Percentiles rank a stretch among this genome's conserved stretches.
phyloP scores from a whole-genome alignment of 2,797 vertebrate species.

The Scomberomorus guttatus region DNA sequence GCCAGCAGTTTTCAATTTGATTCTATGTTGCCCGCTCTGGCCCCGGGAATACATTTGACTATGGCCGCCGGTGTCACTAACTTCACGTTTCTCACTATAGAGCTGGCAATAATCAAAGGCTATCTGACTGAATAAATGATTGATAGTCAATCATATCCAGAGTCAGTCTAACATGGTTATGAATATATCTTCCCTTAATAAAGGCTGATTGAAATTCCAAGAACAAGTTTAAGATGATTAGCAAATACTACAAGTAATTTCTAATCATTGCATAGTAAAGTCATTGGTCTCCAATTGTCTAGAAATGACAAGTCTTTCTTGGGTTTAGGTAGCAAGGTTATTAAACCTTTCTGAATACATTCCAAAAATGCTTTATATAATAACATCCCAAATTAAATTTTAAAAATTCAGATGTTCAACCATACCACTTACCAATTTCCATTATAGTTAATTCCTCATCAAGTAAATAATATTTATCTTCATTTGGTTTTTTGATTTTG shows the following conservation, averaged over 20 bases:
- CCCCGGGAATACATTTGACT: no score
- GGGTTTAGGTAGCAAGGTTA: neutral
- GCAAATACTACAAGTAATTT: neutral
- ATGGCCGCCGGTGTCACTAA: no score
- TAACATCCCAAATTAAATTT: neutral
- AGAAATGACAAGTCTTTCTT: neutral
- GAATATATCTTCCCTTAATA: conserved; percentile 3
- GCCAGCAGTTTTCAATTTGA: no score
- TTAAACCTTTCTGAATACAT: neutral
- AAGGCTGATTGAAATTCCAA: neutral
- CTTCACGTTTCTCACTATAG: no score
- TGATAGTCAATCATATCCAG: neutral
- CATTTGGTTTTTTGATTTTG: neutral
- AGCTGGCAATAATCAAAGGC: no score
- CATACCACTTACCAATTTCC: neutral
- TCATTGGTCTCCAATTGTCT: conserved; percentile 28
- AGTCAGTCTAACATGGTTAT: neutral
- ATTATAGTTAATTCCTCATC: neutral
- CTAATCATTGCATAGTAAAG: conserved; percentile 21
- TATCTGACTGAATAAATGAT: neutral
- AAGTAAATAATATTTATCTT: neutral
- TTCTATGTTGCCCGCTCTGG: no score
- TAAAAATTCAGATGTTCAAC: no score
- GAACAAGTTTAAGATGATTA: neutral
- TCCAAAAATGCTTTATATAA: neutral